phyloP scores from a whole-genome alignment of 2,113 vertebrate genomes.

The Anolis sagrei region DNA sequence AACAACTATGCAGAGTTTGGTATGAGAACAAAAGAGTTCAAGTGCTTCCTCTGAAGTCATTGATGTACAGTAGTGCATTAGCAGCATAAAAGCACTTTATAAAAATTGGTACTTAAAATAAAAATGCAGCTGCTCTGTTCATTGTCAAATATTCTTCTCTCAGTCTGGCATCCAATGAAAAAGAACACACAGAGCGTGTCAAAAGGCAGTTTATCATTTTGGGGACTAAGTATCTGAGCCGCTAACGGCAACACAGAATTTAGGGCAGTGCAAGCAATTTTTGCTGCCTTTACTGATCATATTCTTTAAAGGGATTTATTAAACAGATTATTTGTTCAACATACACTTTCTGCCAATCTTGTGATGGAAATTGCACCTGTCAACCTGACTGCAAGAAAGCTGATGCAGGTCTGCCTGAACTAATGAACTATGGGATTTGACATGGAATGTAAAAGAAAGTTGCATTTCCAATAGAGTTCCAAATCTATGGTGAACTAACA shows the following conservation, averaged over 20 bases:
- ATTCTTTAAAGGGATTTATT: not conserved
- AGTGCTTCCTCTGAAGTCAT: constrained; percentile 31
- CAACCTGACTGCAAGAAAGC: not conserved
- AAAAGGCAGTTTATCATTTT: not conserved
- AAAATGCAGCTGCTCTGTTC: constrained; percentile 30
- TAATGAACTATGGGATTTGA: too few relatives aligned
- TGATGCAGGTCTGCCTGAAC: too few relatives aligned
- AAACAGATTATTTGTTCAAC: not conserved
- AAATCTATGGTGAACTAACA: too few relatives aligned
- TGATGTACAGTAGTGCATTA: constrained; percentile 35
- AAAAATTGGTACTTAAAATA: constrained; percentile 39
- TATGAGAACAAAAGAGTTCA: constrained; percentile 35
- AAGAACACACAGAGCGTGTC: not conserved
- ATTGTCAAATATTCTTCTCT: constrained; percentile 29
- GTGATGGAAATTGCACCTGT: not conserved
- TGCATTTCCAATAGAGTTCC: not conserved
- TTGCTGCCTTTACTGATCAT: not conserved
- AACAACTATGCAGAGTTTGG: not conserved
- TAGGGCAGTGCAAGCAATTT: not conserved
- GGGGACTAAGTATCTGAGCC: constrained; percentile 4
- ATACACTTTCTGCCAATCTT: not conserved
- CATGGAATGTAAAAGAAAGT: not conserved
- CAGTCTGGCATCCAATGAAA: constrained; percentile 29
- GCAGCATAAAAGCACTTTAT: constrained; percentile 23
- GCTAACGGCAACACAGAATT: not conserved